Evolutionary conservation across 2,797 vertebrate species (phyloP).

Genomic region (Pantherophis alleghaniensis): DNA sequence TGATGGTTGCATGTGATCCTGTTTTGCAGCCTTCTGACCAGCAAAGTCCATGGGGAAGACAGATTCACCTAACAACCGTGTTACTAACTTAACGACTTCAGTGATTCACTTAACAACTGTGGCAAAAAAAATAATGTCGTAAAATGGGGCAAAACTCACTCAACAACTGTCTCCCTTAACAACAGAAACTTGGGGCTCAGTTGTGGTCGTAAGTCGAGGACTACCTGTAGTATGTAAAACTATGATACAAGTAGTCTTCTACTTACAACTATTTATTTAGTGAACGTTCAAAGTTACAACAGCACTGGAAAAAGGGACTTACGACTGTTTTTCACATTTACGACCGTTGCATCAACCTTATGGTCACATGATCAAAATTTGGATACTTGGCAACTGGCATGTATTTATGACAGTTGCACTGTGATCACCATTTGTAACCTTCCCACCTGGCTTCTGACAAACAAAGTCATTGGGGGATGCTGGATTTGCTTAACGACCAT

Average conservation of each 20-base stretch:
- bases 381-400: neutral
- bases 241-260: neutral
- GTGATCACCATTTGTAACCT: neutral
- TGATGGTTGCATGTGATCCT: neutral
- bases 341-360: too few relatives aligned
- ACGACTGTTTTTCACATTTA: neutral
- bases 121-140: neutral
- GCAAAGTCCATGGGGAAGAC: neutral
- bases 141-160: neutral
- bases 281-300: neutral
- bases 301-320: neutral
- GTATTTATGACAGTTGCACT: neutral
- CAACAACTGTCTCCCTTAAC: neutral
- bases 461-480: neutral
- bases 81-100: neutral
- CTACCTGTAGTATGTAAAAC: neutral
- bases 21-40: neutral
- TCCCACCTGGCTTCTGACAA: too few relatives aligned
- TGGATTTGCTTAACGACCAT: neutral
- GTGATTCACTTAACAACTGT: neutral
- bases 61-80: too few relatives aligned
- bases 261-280: neutral
- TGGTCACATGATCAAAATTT: neutral
- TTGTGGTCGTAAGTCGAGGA: neutral
- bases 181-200: neutral